Percentiles rank a stretch among this genome's conserved stretches.
Conservation (phyloP, 2,797 vertebrate species). For the Labroides dimidiatus region DNA sequence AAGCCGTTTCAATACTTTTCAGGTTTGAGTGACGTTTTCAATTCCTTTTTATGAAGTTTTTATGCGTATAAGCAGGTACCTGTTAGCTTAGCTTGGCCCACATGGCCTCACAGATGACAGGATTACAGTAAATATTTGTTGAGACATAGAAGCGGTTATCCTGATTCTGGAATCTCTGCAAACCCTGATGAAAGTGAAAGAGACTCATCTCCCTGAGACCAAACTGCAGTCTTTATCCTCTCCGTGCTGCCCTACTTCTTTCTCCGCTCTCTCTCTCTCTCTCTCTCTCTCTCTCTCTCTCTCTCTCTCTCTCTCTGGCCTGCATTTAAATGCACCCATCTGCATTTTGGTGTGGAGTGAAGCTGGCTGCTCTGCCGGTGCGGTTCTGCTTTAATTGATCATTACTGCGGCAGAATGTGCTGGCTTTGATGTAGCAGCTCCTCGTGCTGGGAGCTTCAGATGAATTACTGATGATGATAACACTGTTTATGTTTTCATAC, state of each 20-base stretch:
- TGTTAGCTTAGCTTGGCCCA: too few relatives aligned
- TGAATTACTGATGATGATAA: slow-evolving; percentile 51
- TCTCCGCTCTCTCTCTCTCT: slow-evolving; percentile 29
- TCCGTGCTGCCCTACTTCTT: slow-evolving; percentile 43
- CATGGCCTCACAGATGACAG: too few relatives aligned
- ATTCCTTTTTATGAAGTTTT: not conserved
- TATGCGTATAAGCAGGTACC: too few relatives aligned
- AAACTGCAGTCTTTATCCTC: slow-evolving; percentile 3
- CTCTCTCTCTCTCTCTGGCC: slow-evolving; percentile 58
- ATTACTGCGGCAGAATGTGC: slow-evolving; percentile 36
- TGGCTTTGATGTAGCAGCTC: slow-evolving; percentile 59
- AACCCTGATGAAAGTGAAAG: not conserved
- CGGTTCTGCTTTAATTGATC: slow-evolving; percentile 53
- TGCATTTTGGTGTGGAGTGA: slow-evolving; percentile 50
- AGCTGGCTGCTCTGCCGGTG: slow-evolving; percentile 6
- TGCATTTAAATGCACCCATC: slow-evolving; percentile 70
- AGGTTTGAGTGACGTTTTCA: not conserved
- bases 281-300: too few relatives aligned
- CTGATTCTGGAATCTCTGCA: not conserved
- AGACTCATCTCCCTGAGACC: not conserved
- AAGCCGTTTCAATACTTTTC: slow-evolving; percentile 59
- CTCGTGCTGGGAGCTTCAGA: slow-evolving; percentile 31
- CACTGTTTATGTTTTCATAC: slow-evolving; percentile 35
- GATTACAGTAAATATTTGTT: not conserved
- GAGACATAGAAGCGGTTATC: not conserved